phyloP scores from a whole-genome alignment of 2,888 invertebrate genomes.

The Boloria euphrosyne region DNA sequence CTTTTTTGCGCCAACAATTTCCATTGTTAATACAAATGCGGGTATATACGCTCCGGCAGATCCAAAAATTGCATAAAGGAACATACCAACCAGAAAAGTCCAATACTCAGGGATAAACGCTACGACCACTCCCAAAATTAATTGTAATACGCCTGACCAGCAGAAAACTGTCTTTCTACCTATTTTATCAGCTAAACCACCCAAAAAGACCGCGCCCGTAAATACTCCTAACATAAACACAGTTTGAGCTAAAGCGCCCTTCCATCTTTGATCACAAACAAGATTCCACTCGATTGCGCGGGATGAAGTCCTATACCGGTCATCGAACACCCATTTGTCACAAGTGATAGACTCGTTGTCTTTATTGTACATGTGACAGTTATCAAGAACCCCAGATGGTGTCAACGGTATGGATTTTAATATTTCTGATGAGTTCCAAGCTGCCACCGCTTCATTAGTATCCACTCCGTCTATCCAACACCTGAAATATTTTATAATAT shows the following conservation, averaged over 20 bases:
- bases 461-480: conserved; percentile 85
- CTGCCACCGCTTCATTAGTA: conserved; percentile 73
- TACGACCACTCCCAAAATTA: conserved; percentile 87
- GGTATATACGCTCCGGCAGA: conserved; percentile 90
- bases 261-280: conserved; percentile 90
- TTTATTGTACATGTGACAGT: conserved; percentile 80
- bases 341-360: conserved; percentile 65
- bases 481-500: conserved; percentile 60
- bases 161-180: conserved; percentile 92
- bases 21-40: conserved; percentile 89
- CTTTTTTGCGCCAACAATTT: conserved; percentile 90
- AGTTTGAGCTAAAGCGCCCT: conserved; percentile 90
- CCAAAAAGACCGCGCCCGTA: conserved; percentile 90
- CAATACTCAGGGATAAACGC: conserved; percentile 91
- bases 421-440: conserved; percentile 82
- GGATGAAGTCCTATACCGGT: conserved; percentile 87
- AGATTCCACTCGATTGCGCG: conserved; percentile 92
- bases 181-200: conserved; percentile 91
- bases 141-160: conserved; percentile 88
- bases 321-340: conserved; percentile 86
- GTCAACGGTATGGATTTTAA: conserved; percentile 82
- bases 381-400: conserved; percentile 79
- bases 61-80: conserved; percentile 90
- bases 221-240: conserved; percentile 93
- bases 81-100: conserved; percentile 86